Evolutionary conservation across 2,888 invertebrate species (phyloP).

Genomic region (Parnassius orleans): DNA sequence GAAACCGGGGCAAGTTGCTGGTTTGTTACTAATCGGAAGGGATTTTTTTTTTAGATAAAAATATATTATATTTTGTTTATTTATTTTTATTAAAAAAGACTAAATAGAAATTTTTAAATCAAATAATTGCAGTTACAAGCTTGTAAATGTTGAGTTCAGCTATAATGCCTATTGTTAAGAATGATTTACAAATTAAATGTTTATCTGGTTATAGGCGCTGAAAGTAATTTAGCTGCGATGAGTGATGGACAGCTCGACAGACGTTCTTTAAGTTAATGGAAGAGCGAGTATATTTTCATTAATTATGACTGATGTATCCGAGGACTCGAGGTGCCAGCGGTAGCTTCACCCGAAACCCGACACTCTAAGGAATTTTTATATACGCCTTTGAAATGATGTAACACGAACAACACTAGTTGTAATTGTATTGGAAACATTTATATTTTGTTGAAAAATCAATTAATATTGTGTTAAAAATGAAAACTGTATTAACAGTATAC

Average conservation of each 20-base stretch:
- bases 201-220: conserved; percentile 33
- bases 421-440: too few species aligned
- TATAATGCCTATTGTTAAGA: conserved; percentile 14
- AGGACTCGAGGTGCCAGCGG: conserved; percentile 26
- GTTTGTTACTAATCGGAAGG: too few species aligned
- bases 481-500: too few species aligned
- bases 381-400: neutral
- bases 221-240: conserved; percentile 37
- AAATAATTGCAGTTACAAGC: neutral
- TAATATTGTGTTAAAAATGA: too few species aligned
- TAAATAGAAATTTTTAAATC: too few species aligned
- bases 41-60: too few species aligned
- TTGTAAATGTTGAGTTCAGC: conserved; percentile 5
- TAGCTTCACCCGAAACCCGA: conserved; percentile 18
- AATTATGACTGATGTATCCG: conserved; percentile 50
- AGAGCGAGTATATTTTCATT: conserved; percentile 42
- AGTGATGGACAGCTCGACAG: conserved; percentile 53
- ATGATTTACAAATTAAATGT: conserved; percentile 24
- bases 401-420: neutral
- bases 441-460: too few species aligned
- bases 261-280: conserved; percentile 53
- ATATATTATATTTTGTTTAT: too few species aligned
- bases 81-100: too few species aligned
- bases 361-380: conserved; percentile 4
- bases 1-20: too few species aligned